These are phyloP conservation scores for Pomacea maculata DNA, from an alignment of 1,140 invertebrate genomes.

Conservation along the genomic window DNA sequence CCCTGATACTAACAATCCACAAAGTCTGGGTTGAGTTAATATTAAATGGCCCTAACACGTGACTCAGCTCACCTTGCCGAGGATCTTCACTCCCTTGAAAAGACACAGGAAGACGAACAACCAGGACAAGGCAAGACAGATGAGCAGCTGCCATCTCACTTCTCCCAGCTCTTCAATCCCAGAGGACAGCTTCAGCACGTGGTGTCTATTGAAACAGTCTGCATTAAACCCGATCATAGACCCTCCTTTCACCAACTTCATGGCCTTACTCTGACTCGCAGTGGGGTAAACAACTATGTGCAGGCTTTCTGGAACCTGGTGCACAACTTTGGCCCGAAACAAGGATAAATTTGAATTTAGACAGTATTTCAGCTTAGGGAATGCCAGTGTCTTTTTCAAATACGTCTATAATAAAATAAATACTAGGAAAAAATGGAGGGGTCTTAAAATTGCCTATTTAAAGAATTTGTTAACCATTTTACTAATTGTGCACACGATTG, in stretches of 20 bases:
- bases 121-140: conserved; percentile 91
- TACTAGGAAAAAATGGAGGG: too few species aligned
- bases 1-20: too few species aligned
- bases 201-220: conserved; percentile 38
- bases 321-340: background rate
- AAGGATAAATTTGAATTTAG: background rate
- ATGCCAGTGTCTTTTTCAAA: too few species aligned
- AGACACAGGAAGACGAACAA: conserved; percentile 96
- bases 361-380: too few species aligned
- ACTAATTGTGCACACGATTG: too few species aligned
- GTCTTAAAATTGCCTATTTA: too few species aligned
- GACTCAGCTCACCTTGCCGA: conserved; percentile 78
- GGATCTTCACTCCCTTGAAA: conserved; percentile 96
- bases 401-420: too few species aligned
- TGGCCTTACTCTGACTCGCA: background rate
- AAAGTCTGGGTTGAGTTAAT: too few species aligned
- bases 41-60: too few species aligned
- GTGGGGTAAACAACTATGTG: background rate
- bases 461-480: too few species aligned
- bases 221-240: background rate
- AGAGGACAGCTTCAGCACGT: conserved; percentile 82
- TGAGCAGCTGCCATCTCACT: conserved; percentile 92
- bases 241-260: background rate
- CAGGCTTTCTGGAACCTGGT: background rate
- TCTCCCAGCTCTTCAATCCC: conserved; percentile 86